These are phyloP conservation scores for Daubentonia madagascariensis DNA, from an alignment of 2,113 vertebrate species.

Conservation along the genomic window DNA sequence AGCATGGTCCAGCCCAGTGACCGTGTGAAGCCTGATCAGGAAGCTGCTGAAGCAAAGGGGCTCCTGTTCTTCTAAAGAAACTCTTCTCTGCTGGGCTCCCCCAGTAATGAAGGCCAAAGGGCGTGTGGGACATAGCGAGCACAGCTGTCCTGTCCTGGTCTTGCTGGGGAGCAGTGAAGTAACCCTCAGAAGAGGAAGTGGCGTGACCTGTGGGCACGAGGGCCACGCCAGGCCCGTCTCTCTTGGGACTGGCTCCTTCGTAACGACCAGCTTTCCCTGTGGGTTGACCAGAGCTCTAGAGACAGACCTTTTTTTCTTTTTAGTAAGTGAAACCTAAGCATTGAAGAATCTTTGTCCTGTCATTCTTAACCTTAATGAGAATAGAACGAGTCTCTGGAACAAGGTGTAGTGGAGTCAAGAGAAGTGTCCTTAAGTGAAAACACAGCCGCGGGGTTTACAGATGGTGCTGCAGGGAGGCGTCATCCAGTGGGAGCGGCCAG, in stretches of 20 bases:
- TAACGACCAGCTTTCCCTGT: background rate
- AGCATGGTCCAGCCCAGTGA: background rate
- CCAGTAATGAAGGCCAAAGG: background rate
- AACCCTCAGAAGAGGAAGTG: background rate
- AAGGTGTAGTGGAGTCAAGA: conserved; percentile 68
- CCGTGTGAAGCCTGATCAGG: background rate
- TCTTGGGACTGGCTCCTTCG: background rate
- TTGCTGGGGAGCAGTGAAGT: background rate
- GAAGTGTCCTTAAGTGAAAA: conserved; percentile 83
- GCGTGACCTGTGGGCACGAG: background rate
- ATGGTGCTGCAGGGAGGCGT: conserved; percentile 72
- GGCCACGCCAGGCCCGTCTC: background rate
- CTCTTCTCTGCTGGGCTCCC: background rate
- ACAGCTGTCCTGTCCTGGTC: background rate
- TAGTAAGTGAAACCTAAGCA: conserved; percentile 14
- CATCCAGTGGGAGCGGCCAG: conserved; percentile 74
- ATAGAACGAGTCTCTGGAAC: conserved; percentile 73
- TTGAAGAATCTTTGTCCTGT: conserved; percentile 59
- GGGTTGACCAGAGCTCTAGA: background rate
- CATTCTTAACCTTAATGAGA: conserved; percentile 62
- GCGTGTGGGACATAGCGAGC: fast-evolving
- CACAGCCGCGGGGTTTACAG: conserved; percentile 82
- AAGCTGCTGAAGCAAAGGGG: background rate
- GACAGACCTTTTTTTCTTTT: background rate
- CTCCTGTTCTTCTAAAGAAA: background rate